Evolutionary conservation across 2,113 vertebrate genomes (phyloP), one percentile per base, ranked within the genome.

Genomic region (Stegastes partitus): DNA sequence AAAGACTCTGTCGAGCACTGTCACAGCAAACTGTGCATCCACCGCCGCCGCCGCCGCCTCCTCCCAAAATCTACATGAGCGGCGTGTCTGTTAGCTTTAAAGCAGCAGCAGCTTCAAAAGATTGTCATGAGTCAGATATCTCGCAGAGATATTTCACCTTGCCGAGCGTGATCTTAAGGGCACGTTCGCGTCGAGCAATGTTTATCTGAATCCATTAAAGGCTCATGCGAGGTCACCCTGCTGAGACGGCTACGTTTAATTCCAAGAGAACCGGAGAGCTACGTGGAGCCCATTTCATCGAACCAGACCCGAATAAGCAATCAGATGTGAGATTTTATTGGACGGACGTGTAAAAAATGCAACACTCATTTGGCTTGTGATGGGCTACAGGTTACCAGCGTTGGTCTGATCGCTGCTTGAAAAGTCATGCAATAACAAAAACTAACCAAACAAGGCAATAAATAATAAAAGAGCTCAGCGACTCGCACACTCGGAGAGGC

Each of bases 91-190:
- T 67, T 31, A 50, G 64, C 42, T 64, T 66, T 1, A 6, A 61
- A 34, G 53, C 61, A 18, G 11, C 62, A 14, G 53, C 57, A 47
- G 44, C 74, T 76, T 25, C 65, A 68, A 72, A 67, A 77, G 68
- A 57, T 39, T 16, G 16, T 25, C 75, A 54, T 16, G 31, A 82
- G 22, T 45, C 63, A 68, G 63, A 79, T 23, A 18, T 58, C 49
- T 63, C 45, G 18, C 42, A 15, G 31, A 63, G 54, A 84, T 31
- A 42, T 76, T 79, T 74, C 42, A 89, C 68, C 56, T 70, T 12
- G 42, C 62, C 64, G 22, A 42, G 62, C 62, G 49, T 47, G 79
- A 79, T 69, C 51, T 49, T 5, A 25, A 25, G 31, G 53, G 45
- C 42, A 37, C 28, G 19, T 42, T 55, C 34, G 54, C 55, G 66